These are phyloP conservation scores for Archilochus colubris DNA, from an alignment of 2,113 vertebrate genomes.

Conservation along the genomic window DNA sequence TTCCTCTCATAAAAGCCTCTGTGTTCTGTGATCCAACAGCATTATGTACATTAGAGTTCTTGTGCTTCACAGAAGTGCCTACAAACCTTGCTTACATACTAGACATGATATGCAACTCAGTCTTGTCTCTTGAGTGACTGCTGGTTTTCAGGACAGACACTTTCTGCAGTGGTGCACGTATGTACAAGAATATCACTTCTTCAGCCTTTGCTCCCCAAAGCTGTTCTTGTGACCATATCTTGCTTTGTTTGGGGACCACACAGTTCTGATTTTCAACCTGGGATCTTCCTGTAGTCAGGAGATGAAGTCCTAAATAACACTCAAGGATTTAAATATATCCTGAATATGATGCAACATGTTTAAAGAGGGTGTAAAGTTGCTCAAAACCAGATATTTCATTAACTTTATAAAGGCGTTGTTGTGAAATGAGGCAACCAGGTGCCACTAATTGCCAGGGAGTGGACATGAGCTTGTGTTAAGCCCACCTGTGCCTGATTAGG, in stretches of 20 bases:
- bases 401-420: background rate
- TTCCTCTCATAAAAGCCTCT: background rate
- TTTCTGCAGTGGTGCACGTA: background rate
- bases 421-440: background rate
- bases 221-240: background rate
- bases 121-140: background rate
- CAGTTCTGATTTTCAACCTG: background rate
- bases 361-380: background rate
- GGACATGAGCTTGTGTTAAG: too few relatives aligned
- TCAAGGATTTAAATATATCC: background rate
- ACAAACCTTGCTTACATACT: background rate
- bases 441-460: too few relatives aligned
- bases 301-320: background rate
- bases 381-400: background rate
- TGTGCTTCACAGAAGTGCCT: background rate
- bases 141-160: background rate
- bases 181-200: background rate
- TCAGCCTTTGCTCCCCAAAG: background rate
- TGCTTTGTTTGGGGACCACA: background rate
- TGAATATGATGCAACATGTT: background rate
- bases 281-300: background rate
- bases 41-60: background rate
- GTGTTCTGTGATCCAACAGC: background rate
- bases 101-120: rapidly evolving
- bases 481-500: too few relatives aligned